Conservation (phyloP, 1,140 invertebrate genomes). For the Neuroterus valhalla region DNA sequence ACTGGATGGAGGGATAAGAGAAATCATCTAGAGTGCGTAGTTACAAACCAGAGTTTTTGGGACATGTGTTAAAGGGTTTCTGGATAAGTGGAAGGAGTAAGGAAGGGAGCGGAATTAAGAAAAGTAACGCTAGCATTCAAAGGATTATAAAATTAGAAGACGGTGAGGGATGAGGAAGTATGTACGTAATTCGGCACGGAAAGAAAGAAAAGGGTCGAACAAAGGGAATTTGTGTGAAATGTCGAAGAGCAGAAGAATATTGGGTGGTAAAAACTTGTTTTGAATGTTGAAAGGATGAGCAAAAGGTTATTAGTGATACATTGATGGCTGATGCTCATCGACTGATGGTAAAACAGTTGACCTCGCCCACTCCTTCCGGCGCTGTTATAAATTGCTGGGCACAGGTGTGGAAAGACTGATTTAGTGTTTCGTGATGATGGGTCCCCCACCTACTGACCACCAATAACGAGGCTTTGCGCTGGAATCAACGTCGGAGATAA, state of each 20-base stretch:
- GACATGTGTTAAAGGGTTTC: too few relatives aligned
- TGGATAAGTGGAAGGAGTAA: too few relatives aligned
- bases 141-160: background rate
- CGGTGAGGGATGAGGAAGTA: too few relatives aligned
- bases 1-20: too few relatives aligned
- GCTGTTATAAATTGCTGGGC: constrained; percentile 52
- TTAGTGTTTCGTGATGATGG: constrained; percentile 36
- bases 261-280: background rate
- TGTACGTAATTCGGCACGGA: too few relatives aligned
- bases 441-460: constrained; percentile 5
- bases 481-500: constrained; percentile 13
- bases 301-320: constrained; percentile 52
- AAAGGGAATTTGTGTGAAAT: too few relatives aligned
- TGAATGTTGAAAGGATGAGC: background rate
- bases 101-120: too few relatives aligned
- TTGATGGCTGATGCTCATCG: constrained; percentile 46
- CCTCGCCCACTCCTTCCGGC: constrained; percentile 48
- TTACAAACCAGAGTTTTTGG: too few relatives aligned
- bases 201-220: too few relatives aligned
- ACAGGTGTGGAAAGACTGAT: constrained; percentile 54
- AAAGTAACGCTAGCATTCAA: too few relatives aligned
- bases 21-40: too few relatives aligned
- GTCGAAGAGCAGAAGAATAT: background rate
- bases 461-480: constrained; percentile 9
- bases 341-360: constrained; percentile 36